These are phyloP conservation scores for Charanyca ferruginea DNA, from an alignment of 2,888 invertebrate species.

Conservation along the genomic window DNA sequence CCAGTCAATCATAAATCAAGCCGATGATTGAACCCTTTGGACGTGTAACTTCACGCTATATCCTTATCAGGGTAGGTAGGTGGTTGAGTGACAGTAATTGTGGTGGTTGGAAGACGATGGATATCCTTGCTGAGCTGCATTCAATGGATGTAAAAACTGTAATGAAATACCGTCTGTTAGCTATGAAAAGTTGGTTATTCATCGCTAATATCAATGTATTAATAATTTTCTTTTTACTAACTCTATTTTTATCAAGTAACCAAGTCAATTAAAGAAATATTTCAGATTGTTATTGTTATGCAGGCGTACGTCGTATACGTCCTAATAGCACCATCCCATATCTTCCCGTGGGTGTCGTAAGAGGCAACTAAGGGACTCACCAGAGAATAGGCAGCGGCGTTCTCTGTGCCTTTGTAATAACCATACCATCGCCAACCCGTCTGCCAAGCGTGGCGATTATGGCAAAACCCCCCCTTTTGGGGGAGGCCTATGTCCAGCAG, in stretches of 20 bases:
- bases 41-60: constrained; percentile 59
- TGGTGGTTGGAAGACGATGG: constrained; percentile 14
- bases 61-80: constrained; percentile 50
- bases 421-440: too few relatives aligned
- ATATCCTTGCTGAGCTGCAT: constrained; percentile 5
- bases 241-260: neutral
- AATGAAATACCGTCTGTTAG: constrained; percentile 31
- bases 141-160: constrained; percentile 34
- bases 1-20: constrained; percentile 69
- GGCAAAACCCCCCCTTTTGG: too few relatives aligned
- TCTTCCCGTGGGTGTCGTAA: too few relatives aligned
- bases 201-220: neutral
- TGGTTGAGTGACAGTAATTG: constrained; percentile 59
- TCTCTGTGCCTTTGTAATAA: too few relatives aligned
- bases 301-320: too few relatives aligned
- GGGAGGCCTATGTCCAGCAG: too few relatives aligned
- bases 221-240: constrained; percentile 8
- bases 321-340: too few relatives aligned
- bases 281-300: too few relatives aligned
- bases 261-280: too few relatives aligned
- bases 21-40: constrained; percentile 55
- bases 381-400: too few relatives aligned
- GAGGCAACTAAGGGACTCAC: too few relatives aligned
- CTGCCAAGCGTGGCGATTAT: too few relatives aligned
- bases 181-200: constrained; percentile 19